Evolutionary conservation across 2,888 invertebrate species (phyloP), one percentile per base, ranked within the genome.

Genomic region (Drosophila quinaria): DNA sequence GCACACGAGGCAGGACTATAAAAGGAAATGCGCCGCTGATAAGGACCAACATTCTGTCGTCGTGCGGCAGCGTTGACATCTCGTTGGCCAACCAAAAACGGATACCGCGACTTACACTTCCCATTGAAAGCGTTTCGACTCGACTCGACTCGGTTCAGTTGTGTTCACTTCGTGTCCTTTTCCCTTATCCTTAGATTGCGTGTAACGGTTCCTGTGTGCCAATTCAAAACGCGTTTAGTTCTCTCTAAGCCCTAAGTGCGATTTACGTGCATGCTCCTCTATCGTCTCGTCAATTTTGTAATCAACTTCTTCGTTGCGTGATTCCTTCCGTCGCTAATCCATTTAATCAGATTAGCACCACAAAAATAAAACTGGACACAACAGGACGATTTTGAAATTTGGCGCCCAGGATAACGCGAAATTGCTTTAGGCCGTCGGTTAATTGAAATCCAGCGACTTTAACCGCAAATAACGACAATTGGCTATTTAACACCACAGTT

Each of bases 11-110:
- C 56, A 68, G 72, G 70, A 59, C 91, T 92, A 92, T 92, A 92
- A 92, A 92, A 92, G 91, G 92, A 90, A 90, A 87, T 81, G 91
- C 80, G 68, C 72, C 68, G 82, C 87, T 91, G 89, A 91, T 90
- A 90, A 87, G 87, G 78, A 73, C 74, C 76, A 87, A 89, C 92
- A 92, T 91, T 92, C 90, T 84, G 84, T 84, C 89, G 89, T 86
- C 84, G 83, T 78, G 88, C 90, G 89, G 80, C 89, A 81, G 83
- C 81, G 81, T 83, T 81, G 76, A 86, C 87, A 80, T 76, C 69
- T 86, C 86, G 83, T 80, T 64, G 67, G 65, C 67, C 50, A 42
- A 55, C 31, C 29, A 29, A 29, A 44, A 76, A 67, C 76, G 68
- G 66, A 81, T 77, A 55, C 70, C 59, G 54, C 42, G 55, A 52